These are phyloP conservation scores for Nasonia vitripennis DNA, from an alignment of 1,140 invertebrate species.

Conservation along the genomic window DNA sequence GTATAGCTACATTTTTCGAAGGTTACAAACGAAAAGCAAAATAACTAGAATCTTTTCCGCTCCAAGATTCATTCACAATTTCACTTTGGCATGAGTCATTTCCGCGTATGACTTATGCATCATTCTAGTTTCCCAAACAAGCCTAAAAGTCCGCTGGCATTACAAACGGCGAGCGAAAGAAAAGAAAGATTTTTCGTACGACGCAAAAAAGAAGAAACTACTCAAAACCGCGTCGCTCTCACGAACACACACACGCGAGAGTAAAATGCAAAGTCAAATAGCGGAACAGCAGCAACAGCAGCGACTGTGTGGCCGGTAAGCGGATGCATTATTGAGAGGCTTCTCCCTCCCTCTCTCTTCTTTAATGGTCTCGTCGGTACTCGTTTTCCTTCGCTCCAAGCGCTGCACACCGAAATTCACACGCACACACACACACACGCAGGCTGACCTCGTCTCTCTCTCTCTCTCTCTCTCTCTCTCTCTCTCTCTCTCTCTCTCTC, in stretches of 20 bases:
- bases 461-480: slow-evolving; percentile 8
- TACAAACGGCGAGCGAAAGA: neutral
- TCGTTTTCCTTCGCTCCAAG: slow-evolving; percentile 23
- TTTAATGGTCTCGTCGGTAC: slow-evolving; percentile 26
- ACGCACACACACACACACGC: neutral
- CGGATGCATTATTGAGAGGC: slow-evolving; percentile 56
- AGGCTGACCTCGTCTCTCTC: slow-evolving; percentile 16
- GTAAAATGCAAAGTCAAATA: slow-evolving; percentile 39
- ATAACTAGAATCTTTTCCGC: neutral
- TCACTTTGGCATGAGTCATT: neutral
- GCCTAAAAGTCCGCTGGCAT: neutral
- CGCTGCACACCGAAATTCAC: slow-evolving; percentile 2
- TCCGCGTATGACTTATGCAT: neutral
- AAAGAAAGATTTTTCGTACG: neutral
- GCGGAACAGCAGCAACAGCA: slow-evolving; percentile 25
- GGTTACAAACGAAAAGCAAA: neutral
- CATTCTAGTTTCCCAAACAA: neutral
- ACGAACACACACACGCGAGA: neutral
- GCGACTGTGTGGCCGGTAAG: slow-evolving; percentile 51
- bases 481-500: neutral
- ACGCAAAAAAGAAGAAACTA: neutral
- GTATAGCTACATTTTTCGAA: neutral
- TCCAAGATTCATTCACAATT: neutral
- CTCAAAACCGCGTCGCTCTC: neutral
- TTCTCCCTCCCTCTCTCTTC: slow-evolving; percentile 47